Percentiles rank a stretch among this genome's conserved stretches.
Evolutionary conservation across 1,140 invertebrate species (phyloP).

Genomic region (Drosophila takahashii): DNA sequence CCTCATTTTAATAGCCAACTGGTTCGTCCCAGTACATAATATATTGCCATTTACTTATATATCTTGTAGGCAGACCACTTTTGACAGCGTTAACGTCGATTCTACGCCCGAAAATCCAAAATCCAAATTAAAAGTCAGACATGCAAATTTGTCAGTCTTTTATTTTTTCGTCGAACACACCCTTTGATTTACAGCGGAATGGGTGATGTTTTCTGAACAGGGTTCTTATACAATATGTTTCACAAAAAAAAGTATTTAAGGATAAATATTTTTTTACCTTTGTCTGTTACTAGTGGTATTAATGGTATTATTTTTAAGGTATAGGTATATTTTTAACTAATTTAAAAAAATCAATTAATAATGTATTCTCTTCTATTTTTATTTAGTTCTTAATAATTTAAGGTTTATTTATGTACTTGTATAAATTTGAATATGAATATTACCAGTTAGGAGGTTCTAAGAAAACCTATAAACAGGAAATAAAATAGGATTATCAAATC

Average conservation of each 20-base stretch:
- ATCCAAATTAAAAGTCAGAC: conserved; percentile 62
- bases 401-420: neutral
- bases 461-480: neutral
- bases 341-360: too few species aligned
- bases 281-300: too few species aligned
- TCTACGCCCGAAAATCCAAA: conserved; percentile 53
- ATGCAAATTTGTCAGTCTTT: conserved; percentile 67
- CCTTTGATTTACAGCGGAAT: conserved; percentile 10
- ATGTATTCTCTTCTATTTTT: too few species aligned
- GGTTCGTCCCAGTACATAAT: conserved; percentile 59
- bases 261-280: too few species aligned
- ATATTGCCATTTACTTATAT: conserved; percentile 58
- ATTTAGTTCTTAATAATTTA: too few species aligned
- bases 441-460: neutral
- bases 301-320: too few species aligned
- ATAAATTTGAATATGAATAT: neutral
- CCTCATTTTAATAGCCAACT: conserved; percentile 64
- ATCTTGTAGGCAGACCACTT: conserved; percentile 52
- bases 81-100: conserved; percentile 35
- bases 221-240: neutral
- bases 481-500: neutral
- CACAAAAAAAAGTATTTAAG: neutral
- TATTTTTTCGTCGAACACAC: conserved; percentile 13
- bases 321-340: too few species aligned
- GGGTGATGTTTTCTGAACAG: neutral